These are phyloP conservation scores for Philopotamus ludificatus DNA, from an alignment of 1,140 invertebrate genomes.

Conservation along the genomic window DNA sequence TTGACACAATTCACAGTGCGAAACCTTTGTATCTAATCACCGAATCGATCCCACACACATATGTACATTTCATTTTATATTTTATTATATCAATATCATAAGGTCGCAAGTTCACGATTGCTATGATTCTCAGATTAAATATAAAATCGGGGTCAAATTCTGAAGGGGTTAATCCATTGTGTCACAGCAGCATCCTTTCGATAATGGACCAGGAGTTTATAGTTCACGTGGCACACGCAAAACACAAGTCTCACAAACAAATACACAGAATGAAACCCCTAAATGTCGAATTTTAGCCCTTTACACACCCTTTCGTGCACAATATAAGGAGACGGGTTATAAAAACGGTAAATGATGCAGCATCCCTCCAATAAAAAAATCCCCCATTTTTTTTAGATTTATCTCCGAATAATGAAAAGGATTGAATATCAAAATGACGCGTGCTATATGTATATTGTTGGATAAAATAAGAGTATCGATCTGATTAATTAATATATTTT, in stretches of 20 bases:
- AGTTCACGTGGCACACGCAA: not conserved
- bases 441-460: no score
- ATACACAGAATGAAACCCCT: not conserved
- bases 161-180: slow-evolving; percentile 17
- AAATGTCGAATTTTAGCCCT: slow-evolving; percentile 14
- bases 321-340: slow-evolving; percentile 19
- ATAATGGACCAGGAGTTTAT: not conserved
- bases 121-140: not conserved
- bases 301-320: not conserved
- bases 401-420: not conserved
- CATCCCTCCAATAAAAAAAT: slow-evolving; percentile 25
- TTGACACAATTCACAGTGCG: not conserved
- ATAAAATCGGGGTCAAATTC: slow-evolving; percentile 20
- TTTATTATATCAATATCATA: no score
- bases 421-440: not conserved
- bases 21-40: no score
- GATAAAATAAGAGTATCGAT: no score
- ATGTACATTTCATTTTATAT: not conserved
- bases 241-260: not conserved
- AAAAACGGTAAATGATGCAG: slow-evolving; percentile 11
- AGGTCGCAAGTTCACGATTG: not conserved
- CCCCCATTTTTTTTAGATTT: slow-evolving; percentile 1
- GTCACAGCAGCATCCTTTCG: slow-evolving; percentile 9
- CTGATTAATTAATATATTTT: no score
- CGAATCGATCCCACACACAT: no score